Evolutionary conservation across 2,888 invertebrate species (phyloP).

Genomic region (Machimus atricapillus): DNA sequence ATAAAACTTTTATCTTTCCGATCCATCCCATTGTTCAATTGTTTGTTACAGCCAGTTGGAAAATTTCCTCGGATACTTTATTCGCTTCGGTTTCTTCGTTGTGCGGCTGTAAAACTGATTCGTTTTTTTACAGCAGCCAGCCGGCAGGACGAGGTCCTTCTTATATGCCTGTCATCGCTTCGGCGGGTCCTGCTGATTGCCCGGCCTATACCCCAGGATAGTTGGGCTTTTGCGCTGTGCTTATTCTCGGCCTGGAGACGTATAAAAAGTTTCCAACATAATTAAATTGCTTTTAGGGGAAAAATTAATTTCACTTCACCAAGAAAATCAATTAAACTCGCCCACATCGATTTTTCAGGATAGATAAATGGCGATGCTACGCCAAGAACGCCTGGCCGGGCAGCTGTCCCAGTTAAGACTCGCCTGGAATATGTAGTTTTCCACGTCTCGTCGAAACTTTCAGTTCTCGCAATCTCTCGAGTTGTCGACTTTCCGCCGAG

Average conservation of each 20-base stretch:
- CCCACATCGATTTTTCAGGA: constrained; percentile 43
- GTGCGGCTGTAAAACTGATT: background rate
- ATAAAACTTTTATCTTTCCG: constrained; percentile 30
- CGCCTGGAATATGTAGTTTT: constrained; percentile 7
- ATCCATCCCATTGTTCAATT: constrained; percentile 32
- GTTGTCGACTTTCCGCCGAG: background rate
- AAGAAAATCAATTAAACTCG: constrained; percentile 47
- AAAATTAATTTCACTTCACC: constrained; percentile 47
- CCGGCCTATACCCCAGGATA: background rate
- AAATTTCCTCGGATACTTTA: constrained; percentile 10
- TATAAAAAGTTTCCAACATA: constrained; percentile 44
- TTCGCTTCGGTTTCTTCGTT: background rate
- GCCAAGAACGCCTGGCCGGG: background rate
- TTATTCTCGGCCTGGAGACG: background rate
- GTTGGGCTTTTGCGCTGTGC: background rate
- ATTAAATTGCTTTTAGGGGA: constrained; percentile 47
- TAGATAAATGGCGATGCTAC: constrained; percentile 23
- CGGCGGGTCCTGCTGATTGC: background rate
- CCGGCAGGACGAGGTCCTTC: background rate
- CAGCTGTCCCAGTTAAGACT: constrained; percentile 24
- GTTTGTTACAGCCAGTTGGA: constrained; percentile 29
- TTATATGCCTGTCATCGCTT: constrained; percentile 24
- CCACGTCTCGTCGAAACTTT: constrained; percentile 7
- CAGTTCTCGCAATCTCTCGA: background rate
- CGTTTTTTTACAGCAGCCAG: background rate